Percentiles rank a stretch among this genome's conserved stretches.
Evolutionary conservation across 1,140 invertebrate genomes (phyloP).

Genomic region (Leguminivora glycinivorella): DNA sequence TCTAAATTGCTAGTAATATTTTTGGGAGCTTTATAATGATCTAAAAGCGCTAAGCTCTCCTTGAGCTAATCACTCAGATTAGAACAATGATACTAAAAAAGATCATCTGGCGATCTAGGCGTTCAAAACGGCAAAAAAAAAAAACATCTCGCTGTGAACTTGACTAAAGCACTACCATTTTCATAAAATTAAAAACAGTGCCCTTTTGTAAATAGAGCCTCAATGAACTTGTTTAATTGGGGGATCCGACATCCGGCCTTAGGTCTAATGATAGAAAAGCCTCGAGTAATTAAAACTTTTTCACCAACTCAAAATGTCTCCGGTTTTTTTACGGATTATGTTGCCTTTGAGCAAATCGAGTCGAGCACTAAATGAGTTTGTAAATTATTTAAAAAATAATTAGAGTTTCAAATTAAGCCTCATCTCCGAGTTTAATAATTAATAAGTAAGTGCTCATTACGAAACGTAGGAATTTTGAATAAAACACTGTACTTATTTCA

Average conservation of each 20-base stretch:
- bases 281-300: slow-evolving; percentile 26
- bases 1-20: no score
- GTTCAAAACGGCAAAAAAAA: background rate
- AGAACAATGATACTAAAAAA: no score
- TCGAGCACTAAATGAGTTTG: slow-evolving; percentile 20
- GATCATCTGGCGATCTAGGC: background rate
- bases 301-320: slow-evolving; percentile 9
- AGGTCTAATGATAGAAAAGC: slow-evolving; percentile 26
- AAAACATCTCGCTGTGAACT: background rate
- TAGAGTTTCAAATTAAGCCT: background rate
- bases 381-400: slow-evolving; percentile 13
- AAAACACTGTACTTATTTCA: background rate
- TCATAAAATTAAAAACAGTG: background rate
- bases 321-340: slow-evolving; percentile 11
- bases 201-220: slow-evolving; percentile 23
- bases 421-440: background rate
- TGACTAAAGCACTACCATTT: background rate
- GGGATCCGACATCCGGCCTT: slow-evolving; percentile 16
- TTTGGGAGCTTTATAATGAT: no score
- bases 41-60: no score
- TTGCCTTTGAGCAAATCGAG: slow-evolving; percentile 23
- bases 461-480: background rate
- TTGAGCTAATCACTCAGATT: no score
- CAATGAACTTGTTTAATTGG: slow-evolving; percentile 15
- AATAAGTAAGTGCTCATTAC: background rate